Evolutionary conservation across 2,888 invertebrate genomes (phyloP).

Genomic region (Tinea trinotella): DNA sequence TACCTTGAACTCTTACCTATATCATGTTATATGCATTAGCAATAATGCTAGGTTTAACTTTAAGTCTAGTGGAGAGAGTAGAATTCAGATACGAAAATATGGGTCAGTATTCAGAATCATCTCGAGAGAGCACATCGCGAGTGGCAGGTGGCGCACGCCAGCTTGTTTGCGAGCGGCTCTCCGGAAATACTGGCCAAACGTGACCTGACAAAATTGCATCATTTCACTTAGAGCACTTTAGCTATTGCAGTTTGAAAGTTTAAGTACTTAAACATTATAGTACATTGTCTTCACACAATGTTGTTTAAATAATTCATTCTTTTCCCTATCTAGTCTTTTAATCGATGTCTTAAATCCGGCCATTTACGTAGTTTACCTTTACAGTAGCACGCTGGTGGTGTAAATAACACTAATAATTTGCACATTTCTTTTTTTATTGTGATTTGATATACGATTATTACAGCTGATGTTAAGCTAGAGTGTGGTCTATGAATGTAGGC

Average conservation of each 20-base stretch:
- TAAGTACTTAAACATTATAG: slow-evolving; percentile 6
- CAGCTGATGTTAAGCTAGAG: no score
- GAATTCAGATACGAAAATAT: not conserved
- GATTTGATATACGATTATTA: no score
- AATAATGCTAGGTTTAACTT: not conserved
- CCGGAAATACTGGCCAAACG: slow-evolving; percentile 42
- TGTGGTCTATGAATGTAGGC: no score
- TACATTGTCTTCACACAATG: not conserved
- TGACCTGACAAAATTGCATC: slow-evolving; percentile 44
- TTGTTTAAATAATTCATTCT: no score
- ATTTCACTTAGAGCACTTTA: slow-evolving; percentile 24
- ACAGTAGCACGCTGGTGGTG: no score
- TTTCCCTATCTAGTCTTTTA: no score
- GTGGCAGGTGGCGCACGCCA: slow-evolving; percentile 14
- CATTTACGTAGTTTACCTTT: no score
- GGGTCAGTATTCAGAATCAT: slow-evolving; percentile 12
- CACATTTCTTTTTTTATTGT: no score
- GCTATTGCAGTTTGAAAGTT: slow-evolving; percentile 14
- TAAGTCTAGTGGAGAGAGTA: not conserved
- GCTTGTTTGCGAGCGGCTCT: slow-evolving; percentile 3
- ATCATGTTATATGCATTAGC: not conserved
- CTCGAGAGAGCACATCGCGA: slow-evolving; percentile 7
- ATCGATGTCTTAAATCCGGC: no score
- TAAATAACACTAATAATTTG: no score
- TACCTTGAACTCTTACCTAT: not conserved